These are phyloP conservation scores for Gavialis gangeticus DNA, from an alignment of 2,113 vertebrate species.

Conservation along the genomic window DNA sequence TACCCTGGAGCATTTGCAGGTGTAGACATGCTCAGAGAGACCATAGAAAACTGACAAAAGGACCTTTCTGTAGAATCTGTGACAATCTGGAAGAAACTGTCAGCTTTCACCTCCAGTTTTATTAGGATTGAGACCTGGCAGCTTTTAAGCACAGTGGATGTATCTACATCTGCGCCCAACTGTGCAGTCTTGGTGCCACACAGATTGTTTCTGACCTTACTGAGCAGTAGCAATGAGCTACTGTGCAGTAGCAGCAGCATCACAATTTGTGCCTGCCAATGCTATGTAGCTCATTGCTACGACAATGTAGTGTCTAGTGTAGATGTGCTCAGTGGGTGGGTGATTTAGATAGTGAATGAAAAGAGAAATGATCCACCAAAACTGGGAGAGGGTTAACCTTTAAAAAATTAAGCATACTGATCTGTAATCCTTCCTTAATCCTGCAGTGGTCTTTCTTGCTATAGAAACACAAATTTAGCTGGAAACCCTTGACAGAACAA, in stretches of 20 bases:
- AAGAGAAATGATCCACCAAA: not conserved
- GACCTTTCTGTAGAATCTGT: too few relatives aligned
- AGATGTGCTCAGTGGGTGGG: too few relatives aligned
- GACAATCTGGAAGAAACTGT: too few relatives aligned
- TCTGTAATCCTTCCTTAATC: not conserved
- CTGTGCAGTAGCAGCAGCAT: too few relatives aligned
- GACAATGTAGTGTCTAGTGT: not conserved
- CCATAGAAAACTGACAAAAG: too few relatives aligned
- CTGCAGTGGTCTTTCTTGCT: fast-evolving
- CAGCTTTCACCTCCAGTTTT: not conserved
- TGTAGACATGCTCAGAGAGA: too few relatives aligned
- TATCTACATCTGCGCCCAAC: not conserved
- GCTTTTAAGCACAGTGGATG: not conserved
- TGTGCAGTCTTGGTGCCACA: not conserved
- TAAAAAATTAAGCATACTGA: not conserved
- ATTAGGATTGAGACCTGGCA: not conserved
- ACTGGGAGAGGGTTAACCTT: not conserved
- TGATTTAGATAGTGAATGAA: not conserved
- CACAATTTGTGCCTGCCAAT: too few relatives aligned
- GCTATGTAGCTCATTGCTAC: too few relatives aligned
- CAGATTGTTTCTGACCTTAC: too few relatives aligned
- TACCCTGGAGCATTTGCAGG: too few relatives aligned
- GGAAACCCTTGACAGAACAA: not conserved
- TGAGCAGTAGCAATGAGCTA: too few relatives aligned
- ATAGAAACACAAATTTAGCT: not conserved